Percentiles rank a stretch among this genome's conserved stretches.
Evolutionary conservation across 1,140 invertebrate species (phyloP).

Genomic region (Watersipora subatra): DNA sequence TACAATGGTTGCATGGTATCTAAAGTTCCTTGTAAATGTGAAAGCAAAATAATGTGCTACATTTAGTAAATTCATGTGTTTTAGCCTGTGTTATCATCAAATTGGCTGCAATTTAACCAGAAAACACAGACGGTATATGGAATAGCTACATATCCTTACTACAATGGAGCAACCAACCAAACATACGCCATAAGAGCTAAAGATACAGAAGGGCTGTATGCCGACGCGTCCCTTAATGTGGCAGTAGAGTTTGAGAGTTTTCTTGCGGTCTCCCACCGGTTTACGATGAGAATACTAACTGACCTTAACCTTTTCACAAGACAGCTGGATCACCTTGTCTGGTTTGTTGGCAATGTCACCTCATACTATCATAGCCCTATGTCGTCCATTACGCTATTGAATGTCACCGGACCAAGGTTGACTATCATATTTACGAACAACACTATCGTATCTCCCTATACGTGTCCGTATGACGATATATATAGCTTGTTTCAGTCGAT

Average conservation of each 20-base stretch:
- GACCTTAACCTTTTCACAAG: background rate
- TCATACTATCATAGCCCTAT: background rate
- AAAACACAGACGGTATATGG: background rate
- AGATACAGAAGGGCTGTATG: background rate
- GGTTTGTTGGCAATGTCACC: background rate
- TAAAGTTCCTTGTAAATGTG: too few relatives aligned
- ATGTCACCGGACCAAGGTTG: background rate
- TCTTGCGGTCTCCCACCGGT: background rate
- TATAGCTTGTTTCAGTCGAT: background rate
- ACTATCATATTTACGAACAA: background rate
- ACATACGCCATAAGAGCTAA: background rate
- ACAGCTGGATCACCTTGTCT: background rate
- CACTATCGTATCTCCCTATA: background rate
- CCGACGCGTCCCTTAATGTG: background rate
- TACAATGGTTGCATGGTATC: too few relatives aligned
- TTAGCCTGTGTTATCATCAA: slow-evolving; percentile 16
- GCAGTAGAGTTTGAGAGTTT: background rate
- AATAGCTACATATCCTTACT: background rate
- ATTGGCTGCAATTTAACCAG: background rate
- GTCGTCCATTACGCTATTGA: background rate
- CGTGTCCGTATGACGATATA: background rate
- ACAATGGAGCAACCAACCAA: background rate
- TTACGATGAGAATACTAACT: background rate
- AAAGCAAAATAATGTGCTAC: too few relatives aligned
- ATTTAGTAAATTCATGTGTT: too few relatives aligned